phyloP scores from a whole-genome alignment of 2,888 invertebrate genomes.

The Meliscaeva auricollis region DNA sequence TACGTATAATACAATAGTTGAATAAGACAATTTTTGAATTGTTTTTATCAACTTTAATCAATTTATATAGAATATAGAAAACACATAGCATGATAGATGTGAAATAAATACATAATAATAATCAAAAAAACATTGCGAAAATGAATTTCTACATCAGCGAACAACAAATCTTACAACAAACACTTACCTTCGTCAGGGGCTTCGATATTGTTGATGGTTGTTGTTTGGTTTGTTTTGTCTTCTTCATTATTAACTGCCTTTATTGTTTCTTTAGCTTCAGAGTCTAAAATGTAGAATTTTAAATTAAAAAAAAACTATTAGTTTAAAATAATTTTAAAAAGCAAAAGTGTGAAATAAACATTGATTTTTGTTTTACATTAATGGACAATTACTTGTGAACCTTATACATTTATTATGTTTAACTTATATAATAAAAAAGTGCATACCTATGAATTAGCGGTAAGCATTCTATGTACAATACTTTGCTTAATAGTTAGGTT shows the following conservation, averaged over 20 bases:
- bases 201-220: conserved; percentile 2
- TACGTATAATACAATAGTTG: not conserved
- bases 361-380: too few relatives aligned
- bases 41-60: conserved; percentile 17
- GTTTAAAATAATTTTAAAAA: not conserved
- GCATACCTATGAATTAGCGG: too few relatives aligned
- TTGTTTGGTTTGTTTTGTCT: not conserved
- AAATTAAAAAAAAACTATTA: not conserved
- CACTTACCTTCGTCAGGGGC: conserved; percentile 34
- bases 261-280: conserved; percentile 49
- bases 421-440: too few relatives aligned
- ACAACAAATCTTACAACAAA: not conserved
- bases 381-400: too few relatives aligned
- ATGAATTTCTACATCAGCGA: conserved; percentile 11
- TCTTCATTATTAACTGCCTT: conserved; percentile 44
- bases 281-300: conserved; percentile 19
- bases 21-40: not conserved
- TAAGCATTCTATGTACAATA: too few relatives aligned
- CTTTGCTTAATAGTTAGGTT: too few relatives aligned
- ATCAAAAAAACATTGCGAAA: conserved; percentile 11
- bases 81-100: conserved; percentile 64
- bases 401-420: too few relatives aligned
- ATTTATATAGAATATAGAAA: not conserved
- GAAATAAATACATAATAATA: not conserved
- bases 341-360: not conserved